Percentiles rank a stretch among this genome's conserved stretches.
Conservation (phyloP, 2,113 vertebrate genomes). For the Strix aluco region DNA sequence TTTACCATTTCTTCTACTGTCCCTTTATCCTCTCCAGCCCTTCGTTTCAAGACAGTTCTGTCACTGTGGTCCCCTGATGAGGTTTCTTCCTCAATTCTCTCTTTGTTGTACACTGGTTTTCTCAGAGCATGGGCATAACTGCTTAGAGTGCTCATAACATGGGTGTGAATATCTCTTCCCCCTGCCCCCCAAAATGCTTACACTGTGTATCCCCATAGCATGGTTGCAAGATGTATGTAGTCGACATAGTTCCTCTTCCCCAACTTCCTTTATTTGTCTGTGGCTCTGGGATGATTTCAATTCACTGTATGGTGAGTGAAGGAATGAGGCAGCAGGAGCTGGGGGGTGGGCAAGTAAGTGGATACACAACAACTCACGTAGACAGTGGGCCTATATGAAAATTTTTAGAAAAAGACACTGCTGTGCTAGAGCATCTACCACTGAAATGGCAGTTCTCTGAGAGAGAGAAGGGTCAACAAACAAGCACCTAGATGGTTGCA, state of each 20-base stretch:
- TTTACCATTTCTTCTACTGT: slow-evolving; percentile 56
- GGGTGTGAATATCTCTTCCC: not conserved
- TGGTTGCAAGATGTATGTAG: not conserved
- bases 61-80: slow-evolving; percentile 57
- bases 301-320: not conserved
- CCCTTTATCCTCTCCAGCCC: slow-evolving; percentile 63
- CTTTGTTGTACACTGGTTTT: slow-evolving; percentile 9
- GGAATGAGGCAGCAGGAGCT: not conserved
- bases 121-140: not conserved
- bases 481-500: not conserved
- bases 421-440: not conserved
- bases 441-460: not conserved
- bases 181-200: not conserved
- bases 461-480: not conserved
- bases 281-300: not conserved
- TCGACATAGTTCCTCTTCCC: not conserved
- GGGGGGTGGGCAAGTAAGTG: not conserved
- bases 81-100: slow-evolving; percentile 39
- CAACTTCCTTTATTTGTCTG: not conserved
- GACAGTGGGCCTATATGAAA: not conserved
- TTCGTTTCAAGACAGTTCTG: slow-evolving; percentile 68
- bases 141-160: not conserved
- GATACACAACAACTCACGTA: not conserved
- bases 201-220: not conserved
- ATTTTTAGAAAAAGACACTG: not conserved